Conservation (phyloP, 2,113 vertebrate genomes). For the Lathamus discolor region DNA sequence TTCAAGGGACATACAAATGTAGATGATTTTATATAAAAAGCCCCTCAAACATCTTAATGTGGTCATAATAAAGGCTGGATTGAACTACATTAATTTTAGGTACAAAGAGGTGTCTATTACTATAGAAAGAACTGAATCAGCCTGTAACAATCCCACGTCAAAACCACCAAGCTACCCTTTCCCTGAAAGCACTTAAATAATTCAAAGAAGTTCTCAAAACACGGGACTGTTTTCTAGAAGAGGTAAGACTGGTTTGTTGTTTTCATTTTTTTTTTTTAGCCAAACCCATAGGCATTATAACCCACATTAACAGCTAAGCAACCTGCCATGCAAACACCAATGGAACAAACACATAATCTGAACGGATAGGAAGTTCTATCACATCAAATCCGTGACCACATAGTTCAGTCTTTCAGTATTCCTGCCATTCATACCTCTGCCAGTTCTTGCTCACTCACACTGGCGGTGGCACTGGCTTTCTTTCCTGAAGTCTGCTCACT, state of each 20-base stretch:
- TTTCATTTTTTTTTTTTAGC: neutral
- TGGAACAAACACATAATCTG: accelerated
- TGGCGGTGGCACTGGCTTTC: constrained; percentile 60
- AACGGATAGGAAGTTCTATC: neutral
- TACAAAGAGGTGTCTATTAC: neutral
- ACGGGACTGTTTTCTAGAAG: neutral
- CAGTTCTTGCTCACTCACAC: constrained; percentile 70
- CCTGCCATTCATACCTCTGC: constrained; percentile 68
- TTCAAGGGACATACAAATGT: neutral
- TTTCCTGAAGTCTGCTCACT: constrained; percentile 61
- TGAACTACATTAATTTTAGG: neutral
- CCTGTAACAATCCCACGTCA: neutral
- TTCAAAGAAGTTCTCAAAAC: neutral
- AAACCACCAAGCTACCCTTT: neutral
- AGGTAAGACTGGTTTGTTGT: neutral
- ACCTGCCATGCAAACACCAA: neutral
- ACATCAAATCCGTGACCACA: neutral
- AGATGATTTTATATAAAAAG: neutral
- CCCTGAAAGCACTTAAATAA: neutral
- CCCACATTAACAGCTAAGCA: neutral
- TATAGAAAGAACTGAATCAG: neutral
- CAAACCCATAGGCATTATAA: neutral
- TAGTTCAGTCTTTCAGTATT: neutral
- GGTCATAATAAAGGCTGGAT: neutral
- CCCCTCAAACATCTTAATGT: neutral